Evolutionary conservation across 2,888 invertebrate species (phyloP), one percentile per base, ranked within the genome.

Genomic region (Dolomedes plantarius): DNA sequence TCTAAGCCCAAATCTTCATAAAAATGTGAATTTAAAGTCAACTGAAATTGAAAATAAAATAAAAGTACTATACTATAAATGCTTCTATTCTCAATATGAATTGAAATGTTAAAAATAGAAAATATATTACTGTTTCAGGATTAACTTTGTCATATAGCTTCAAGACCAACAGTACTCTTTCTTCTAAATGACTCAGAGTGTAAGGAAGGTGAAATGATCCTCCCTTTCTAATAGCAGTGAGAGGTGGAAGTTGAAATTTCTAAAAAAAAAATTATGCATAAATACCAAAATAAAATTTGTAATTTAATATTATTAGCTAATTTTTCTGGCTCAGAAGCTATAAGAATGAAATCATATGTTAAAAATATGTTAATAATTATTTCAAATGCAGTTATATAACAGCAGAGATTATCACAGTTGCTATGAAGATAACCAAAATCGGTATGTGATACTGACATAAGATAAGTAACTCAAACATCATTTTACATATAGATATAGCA

Each of bases 61-160:
- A 56, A 23, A 16, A 28, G 27, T 13, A n/a, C n/a, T n/a, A 62
- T 27, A 62, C n/a, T 62, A 23, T 23, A 50, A n/a, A 13, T 31
- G n/a, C n/a, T n/a, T n/a, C n/a, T n/a, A 41, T 2, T 69, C 28
- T 27, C 41, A 16, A 0, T 16, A 31, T 32, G 9, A 46, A 46
- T 7, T 11, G 36, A 36, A 36, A 36, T 5, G 7, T 11, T 36
- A 19, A 6, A 9, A 16, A 19, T 56, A n/a, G 23, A 56, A 56
- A 56, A 56, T n/a, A 7, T 9, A 36, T 36, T 96, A 98, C 98
- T 97, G 98, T 97, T 90, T 94, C 94, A 89, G 96, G 95, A 91
- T 96, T 94, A 93, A 99, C 94, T 95, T 99, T 99, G 94, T 99
- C 99, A 94, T 97, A 99, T 90, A 99, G 95, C 93, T 96, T 96